Conservation (phyloP, 2,797 vertebrate species). For the Phrynocephalus vlangalii region DNA sequence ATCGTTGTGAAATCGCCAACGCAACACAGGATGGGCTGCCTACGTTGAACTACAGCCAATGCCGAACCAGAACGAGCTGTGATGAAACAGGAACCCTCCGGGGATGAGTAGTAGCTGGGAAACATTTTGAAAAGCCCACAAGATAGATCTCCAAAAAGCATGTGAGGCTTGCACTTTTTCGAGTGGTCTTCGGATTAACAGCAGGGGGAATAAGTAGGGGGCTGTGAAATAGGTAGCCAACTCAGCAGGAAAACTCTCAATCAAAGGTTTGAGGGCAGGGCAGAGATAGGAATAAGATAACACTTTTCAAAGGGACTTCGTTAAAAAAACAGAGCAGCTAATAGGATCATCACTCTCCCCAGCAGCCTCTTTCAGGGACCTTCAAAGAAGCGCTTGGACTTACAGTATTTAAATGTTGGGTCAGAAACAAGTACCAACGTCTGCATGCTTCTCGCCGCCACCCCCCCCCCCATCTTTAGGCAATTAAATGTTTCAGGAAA, state of each 20-base stretch:
- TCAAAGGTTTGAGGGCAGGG: neutral
- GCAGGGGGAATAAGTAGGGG: neutral
- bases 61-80: neutral
- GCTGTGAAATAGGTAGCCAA: neutral
- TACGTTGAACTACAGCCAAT: neutral
- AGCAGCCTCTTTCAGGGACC: neutral
- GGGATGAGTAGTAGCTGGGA: neutral
- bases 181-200: slow-evolving; percentile 4
- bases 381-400: slow-evolving; percentile 13
- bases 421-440: neutral
- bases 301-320: neutral
- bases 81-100: neutral
- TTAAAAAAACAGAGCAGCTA: neutral
- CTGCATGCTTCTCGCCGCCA: neutral
- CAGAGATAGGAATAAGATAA: neutral
- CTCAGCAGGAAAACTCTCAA: neutral
- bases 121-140: slow-evolving; percentile 1
- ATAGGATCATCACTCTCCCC: slow-evolving; percentile 1
- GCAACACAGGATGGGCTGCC: neutral
- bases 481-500: slow-evolving; percentile 13
- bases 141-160: neutral
- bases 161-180: neutral
- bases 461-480: neutral
- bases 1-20: neutral
- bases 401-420: neutral